Conservation (phyloP, 1,140 invertebrate genomes). For the Limonius californicus region DNA sequence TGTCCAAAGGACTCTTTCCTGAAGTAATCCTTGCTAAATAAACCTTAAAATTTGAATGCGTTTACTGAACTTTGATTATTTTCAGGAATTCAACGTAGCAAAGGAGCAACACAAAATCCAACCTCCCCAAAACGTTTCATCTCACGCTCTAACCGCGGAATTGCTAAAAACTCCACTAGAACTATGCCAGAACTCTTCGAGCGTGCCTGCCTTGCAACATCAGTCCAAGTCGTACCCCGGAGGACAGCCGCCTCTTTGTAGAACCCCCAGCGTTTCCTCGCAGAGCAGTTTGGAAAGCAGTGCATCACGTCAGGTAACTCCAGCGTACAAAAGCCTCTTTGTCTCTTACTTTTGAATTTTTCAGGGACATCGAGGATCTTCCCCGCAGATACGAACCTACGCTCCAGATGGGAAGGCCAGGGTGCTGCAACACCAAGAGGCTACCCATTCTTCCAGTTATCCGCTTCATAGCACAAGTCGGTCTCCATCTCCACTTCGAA, state of each 20-base stretch:
- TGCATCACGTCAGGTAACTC: constrained; percentile 58
- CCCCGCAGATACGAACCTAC: constrained; percentile 72
- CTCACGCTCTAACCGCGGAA: constrained; percentile 45
- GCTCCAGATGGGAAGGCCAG: constrained; percentile 65
- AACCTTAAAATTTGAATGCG: too few species aligned
- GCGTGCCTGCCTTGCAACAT: constrained; percentile 45
- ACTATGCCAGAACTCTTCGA: constrained; percentile 44
- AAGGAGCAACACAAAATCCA: constrained; percentile 61
- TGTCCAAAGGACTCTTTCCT: too few species aligned
- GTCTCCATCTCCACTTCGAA: constrained; percentile 69
- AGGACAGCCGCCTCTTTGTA: constrained; percentile 51
- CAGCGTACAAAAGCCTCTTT: constrained; percentile 31
- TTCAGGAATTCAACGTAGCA: constrained; percentile 62
- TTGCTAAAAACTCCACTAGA: constrained; percentile 49
- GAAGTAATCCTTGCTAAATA: too few species aligned
- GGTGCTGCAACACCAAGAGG: constrained; percentile 45
- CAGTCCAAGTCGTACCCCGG: constrained; percentile 53
- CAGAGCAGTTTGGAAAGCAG: constrained; percentile 73
- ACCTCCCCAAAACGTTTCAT: constrained; percentile 44
- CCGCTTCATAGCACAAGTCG: constrained; percentile 51
- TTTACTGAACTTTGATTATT: too few species aligned
- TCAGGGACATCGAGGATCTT: constrained; percentile 68
- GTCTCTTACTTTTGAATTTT: too few species aligned
- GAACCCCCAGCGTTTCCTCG: constrained; percentile 75
- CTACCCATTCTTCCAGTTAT: constrained; percentile 49